These are phyloP conservation scores for Acleris laterana DNA, from an alignment of 2,888 invertebrate genomes.

Conservation along the genomic window DNA sequence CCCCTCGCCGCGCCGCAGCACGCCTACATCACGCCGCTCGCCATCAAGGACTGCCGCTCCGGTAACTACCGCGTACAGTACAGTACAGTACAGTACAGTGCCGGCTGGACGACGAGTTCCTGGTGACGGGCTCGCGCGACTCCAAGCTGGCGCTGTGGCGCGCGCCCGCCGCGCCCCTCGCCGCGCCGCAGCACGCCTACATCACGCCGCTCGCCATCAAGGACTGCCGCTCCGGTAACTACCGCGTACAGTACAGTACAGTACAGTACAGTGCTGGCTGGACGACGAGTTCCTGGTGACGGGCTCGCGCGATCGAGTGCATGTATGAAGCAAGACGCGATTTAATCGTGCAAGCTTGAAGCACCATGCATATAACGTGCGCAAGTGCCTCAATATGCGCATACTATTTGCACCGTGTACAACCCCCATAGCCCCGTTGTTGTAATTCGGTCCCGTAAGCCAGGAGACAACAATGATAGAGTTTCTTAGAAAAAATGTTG, in stretches of 20 bases:
- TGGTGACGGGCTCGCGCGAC: conserved; percentile 97
- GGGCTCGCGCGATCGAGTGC: too few relatives aligned
- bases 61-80: conserved; percentile 53
- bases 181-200: conserved; percentile 67
- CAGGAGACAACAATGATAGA: too few relatives aligned
- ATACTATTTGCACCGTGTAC: too few relatives aligned
- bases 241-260: conserved; percentile 55
- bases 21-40: conserved; percentile 86
- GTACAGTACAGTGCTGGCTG: conserved; percentile 97
- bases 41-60: conserved; percentile 90
- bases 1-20: conserved; percentile 53
- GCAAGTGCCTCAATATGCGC: too few relatives aligned
- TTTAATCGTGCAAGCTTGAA: too few relatives aligned
- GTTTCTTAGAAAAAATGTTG: too few relatives aligned
- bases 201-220: conserved; percentile 88
- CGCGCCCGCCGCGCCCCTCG: conserved; percentile 80
- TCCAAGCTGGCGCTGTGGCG: conserved; percentile 96
- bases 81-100: conserved; percentile 92
- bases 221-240: conserved; percentile 87
- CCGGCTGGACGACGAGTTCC: conserved; percentile 97
- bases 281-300: conserved; percentile 99
- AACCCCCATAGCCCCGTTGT: too few relatives aligned
- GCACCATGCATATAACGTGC: too few relatives aligned
- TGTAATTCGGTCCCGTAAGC: too few relatives aligned
- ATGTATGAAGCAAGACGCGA: too few relatives aligned